Evolutionary conservation across 2,113 vertebrate species (phyloP), one percentile per base, ranked within the genome.

Genomic region (Oxyruncus cristatus): DNA sequence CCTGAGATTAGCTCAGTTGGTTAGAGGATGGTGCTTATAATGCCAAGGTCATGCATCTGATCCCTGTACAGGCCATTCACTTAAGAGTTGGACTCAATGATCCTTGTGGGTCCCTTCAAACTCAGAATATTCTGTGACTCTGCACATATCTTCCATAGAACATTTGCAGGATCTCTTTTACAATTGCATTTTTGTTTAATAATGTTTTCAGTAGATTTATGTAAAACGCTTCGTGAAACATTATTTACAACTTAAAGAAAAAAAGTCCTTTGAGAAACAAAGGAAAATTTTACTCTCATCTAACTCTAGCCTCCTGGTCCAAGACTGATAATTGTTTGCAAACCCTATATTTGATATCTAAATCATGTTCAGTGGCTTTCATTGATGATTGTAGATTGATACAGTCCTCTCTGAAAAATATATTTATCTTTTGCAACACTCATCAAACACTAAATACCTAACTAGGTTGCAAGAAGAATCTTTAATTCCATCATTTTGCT

Each of bases 391-490:
- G 90, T 50, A 96, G 96, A 96, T 96, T 97, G 96, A 98, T 97
- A 96, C 63, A 91, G 88, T 92, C 96, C 89, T 97, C 92, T 94
- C 93, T 55, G 56, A 97, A 98, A 97, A 98, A 97, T 95, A 82
- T 98, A 96, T 97, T 98, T 98, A 96, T 98, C 97, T 97, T 98
- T 97, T 93, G 94, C 95, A 97, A 53, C 91, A 95, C 95, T 97
- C 97, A 97, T 98, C 97, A 97, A 97, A 97, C 96, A 97, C 97
- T 98, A 98, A 98, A 98, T 97, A 97, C 95, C 97, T 97, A 98
- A 97, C 96, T 96, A 97, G 96, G 88, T 92, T 97, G 95, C 97
- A 96, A 84, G 95, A 97, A 98, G 96, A 98, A 98, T 98, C 97
- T 98, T 98, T 98, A 98, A 97, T 97, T 98, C 91, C 88, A 97